Evolutionary conservation across 2,888 invertebrate genomes (phyloP).

Genomic region (Gastracanthus pulcherrimus): DNA sequence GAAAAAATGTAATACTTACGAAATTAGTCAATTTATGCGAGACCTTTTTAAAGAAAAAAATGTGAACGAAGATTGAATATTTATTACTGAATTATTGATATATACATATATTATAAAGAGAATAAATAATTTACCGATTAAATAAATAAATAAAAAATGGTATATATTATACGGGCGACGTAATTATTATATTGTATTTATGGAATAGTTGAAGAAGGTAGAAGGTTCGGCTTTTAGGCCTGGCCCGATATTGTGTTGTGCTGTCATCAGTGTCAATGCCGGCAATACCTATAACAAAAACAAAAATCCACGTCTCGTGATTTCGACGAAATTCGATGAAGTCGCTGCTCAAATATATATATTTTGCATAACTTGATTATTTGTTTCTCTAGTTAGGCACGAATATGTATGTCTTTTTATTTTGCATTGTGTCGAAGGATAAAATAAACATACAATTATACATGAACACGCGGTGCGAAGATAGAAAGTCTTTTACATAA

Average conservation of each 20-base stretch:
- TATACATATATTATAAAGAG: slow-evolving; percentile 58
- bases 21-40: slow-evolving; percentile 76
- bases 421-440: neutral
- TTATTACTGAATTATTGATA: slow-evolving; percentile 60
- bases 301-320: slow-evolving; percentile 9
- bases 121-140: slow-evolving; percentile 55
- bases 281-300: slow-evolving; percentile 39
- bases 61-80: slow-evolving; percentile 57
- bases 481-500: slow-evolving; percentile 42
- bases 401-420: neutral
- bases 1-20: slow-evolving; percentile 59
- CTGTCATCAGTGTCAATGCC: slow-evolving; percentile 53
- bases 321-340: slow-evolving; percentile 14
- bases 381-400: neutral
- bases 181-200: slow-evolving; percentile 60
- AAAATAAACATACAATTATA: neutral
- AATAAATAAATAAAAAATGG: slow-evolving; percentile 5
- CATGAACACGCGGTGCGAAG: neutral
- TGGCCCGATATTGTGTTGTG: slow-evolving; percentile 49
- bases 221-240: slow-evolving; percentile 32
- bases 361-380: neutral
- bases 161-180: slow-evolving; percentile 28
- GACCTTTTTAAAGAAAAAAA: slow-evolving; percentile 70
- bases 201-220: slow-evolving; percentile 51
- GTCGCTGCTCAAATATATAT: slow-evolving; percentile 31